Conservation (phyloP, 2,888 invertebrate species). For the Phalera bucephala region DNA sequence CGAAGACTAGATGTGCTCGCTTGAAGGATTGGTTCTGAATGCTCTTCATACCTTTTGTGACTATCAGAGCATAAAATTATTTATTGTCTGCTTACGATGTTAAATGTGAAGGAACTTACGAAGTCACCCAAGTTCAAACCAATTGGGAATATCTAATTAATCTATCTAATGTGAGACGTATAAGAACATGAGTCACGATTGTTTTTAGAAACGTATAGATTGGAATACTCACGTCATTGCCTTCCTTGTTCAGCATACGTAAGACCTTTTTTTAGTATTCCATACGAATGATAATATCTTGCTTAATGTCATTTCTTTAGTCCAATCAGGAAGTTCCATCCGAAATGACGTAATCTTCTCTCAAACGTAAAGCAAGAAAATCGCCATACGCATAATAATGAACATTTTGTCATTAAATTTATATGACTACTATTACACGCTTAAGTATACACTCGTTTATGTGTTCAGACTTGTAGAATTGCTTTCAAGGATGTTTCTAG, state of each 20-base stretch:
- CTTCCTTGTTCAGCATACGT: not conserved
- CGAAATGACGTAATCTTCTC: constrained; percentile 40
- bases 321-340: constrained; percentile 11
- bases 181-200: not conserved
- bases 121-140: not conserved
- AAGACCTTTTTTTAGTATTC: not conserved
- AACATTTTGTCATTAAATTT: constrained; percentile 35
- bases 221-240: not conserved
- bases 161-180: not conserved
- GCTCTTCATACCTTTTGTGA: no score
- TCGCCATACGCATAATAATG: constrained; percentile 44
- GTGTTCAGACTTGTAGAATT: constrained; percentile 7
- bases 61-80: no score
- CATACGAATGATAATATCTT: not conserved
- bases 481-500: constrained; percentile 13
- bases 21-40: not conserved
- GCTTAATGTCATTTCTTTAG: constrained; percentile 13
- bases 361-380: constrained; percentile 37
- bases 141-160: not conserved
- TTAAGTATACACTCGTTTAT: constrained; percentile 1
- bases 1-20: not conserved
- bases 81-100: no score
- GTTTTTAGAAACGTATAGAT: not conserved
- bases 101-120: no score
- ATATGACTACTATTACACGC: constrained; percentile 24